Conservation (phyloP, 2,113 vertebrate genomes). For the Phasianus colchicus region DNA sequence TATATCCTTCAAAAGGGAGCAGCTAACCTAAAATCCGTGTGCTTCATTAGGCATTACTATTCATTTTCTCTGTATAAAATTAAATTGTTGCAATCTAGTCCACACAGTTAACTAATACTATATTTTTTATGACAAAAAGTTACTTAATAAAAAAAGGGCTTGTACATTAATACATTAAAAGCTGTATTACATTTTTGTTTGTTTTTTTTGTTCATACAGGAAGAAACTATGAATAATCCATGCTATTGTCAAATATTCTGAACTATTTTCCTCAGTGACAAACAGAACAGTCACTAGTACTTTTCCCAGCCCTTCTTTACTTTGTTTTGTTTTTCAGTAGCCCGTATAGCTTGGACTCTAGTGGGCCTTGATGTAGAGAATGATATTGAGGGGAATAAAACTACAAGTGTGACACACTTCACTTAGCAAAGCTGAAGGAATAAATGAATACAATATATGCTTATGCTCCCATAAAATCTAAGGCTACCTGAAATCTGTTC, state of each 20-base stretch:
- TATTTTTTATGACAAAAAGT: background rate
- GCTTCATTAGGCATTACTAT: background rate
- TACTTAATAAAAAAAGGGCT: background rate
- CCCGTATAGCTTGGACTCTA: background rate
- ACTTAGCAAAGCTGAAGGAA: background rate
- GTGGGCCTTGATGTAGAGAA: background rate
- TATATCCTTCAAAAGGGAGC: background rate
- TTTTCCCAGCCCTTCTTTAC: background rate
- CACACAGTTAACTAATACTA: background rate
- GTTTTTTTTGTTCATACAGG: too few relatives aligned
- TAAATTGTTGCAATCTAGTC: background rate
- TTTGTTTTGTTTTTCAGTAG: background rate
- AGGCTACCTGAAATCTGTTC: background rate
- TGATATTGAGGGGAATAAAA: background rate
- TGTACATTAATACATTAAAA: background rate
- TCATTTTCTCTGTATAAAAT: conserved; percentile 7
- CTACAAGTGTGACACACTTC: background rate
- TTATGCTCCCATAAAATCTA: conserved; percentile 18
- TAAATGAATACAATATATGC: background rate
- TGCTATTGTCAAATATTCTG: background rate
- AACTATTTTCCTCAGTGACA: background rate
- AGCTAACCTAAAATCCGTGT: background rate
- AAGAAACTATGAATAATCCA: background rate
- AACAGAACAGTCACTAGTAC: background rate
- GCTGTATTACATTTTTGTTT: background rate